A percentile compares a stretch with the other conserved stretches of the same genome.
Conservation (phyloP, 2,113 vertebrate genomes). For the Tor tambroides region DNA sequence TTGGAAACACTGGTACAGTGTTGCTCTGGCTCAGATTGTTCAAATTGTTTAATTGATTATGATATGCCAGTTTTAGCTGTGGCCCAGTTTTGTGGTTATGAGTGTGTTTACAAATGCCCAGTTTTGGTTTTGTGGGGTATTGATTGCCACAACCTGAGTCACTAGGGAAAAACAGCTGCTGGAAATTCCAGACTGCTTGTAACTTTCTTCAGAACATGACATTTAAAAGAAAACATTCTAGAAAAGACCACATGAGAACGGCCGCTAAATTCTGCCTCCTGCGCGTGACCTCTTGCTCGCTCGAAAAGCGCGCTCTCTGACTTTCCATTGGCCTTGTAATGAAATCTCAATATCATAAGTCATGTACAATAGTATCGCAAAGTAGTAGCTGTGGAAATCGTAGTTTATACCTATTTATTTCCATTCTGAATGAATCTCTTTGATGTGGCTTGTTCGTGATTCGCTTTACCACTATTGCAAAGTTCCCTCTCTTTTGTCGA, state of each 20-base stretch:
- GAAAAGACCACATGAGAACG: conserved; percentile 52
- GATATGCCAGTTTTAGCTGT: conserved; percentile 30
- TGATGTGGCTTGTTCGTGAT: background rate
- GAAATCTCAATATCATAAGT: conserved; percentile 28
- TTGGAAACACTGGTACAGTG: background rate
- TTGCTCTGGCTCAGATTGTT: background rate
- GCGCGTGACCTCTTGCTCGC: conserved; percentile 37
- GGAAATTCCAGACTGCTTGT: conserved; percentile 54
- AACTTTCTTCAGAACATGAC: conserved; percentile 55
- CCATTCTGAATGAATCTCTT: background rate
- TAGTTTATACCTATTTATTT: background rate
- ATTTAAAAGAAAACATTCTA: conserved; percentile 54
- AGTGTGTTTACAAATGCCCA: conserved; percentile 30
- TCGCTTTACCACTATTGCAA: background rate
- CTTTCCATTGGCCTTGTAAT: background rate
- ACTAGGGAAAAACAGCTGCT: conserved; percentile 52
- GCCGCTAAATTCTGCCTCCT: conserved; percentile 47
- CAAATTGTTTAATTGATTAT: conserved; percentile 32
- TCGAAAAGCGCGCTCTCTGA: conserved; percentile 20
- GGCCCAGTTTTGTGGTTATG: conserved; percentile 14
- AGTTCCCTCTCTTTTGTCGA: background rate
- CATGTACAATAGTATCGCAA: background rate
- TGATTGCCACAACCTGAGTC: conserved; percentile 53
- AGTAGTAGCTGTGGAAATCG: background rate
- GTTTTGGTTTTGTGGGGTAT: conserved; percentile 46